Evolutionary conservation across 2,113 vertebrate species (phyloP), one percentile per base, ranked within the genome.

Genomic region (Myotis brandtii): DNA sequence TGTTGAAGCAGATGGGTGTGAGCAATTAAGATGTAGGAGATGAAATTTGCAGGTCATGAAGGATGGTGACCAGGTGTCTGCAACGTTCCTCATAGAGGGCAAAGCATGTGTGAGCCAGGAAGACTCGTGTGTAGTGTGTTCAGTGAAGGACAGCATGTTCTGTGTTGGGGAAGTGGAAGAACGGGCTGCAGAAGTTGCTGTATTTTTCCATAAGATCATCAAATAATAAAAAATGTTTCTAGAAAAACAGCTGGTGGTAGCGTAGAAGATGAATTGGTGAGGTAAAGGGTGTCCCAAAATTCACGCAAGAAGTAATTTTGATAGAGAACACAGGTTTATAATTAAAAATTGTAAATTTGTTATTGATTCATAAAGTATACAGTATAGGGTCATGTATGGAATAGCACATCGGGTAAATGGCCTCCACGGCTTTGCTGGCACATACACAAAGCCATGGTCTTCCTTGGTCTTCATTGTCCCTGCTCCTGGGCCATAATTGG

Each of bases 81-180:
- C 18, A 18, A 1, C 2, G 2, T 16, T 23, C 11, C 13, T 3
- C 3, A 3, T 0, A 54, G 76, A 86, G 40, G 21, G 20, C 50
- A 14, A 75, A 81, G 27, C 16, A 9, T 30, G 16, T 16, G 32
- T 3, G 2, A 13, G n/a, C n/a, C 25, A 50, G 43, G 40, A 70
- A 59, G 50, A n/a, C 3, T 34, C 82, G 32, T 62, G 14, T 27
- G 27, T n/a, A 7, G 34, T 59, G 37, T 59, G 54, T 17, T 40
- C 14, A 30, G 34, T 27, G 3, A 81, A 81, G 54, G 34, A 81
- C 54, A 40, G 14, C 34, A 27, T 37, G 40, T 59, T 81, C 34
- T 59, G 18, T 79, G 34, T 9, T 54, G 37, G 34, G 16, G 1
- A 76, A 43, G 32, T 2, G 32, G 12, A 1, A 86, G 23, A 34